Percentiles rank a stretch among this genome's conserved stretches.
Evolutionary conservation across 2,888 invertebrate species (phyloP).

Genomic region (Epistrophe grossulariae): DNA sequence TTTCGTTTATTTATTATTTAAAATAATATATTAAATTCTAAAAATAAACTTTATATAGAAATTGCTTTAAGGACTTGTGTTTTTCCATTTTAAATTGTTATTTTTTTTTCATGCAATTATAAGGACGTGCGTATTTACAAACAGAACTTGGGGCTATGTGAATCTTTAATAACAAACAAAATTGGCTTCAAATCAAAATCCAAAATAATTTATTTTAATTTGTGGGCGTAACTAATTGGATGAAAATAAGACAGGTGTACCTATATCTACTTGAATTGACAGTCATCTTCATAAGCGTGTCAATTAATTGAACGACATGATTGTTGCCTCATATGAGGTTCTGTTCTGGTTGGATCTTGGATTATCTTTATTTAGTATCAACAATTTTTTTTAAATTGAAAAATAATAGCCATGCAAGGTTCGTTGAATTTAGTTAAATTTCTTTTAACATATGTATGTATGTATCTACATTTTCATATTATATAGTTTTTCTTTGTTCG

Average conservation of each 20-base stretch:
- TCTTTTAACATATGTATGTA: not conserved
- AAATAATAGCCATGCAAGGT: conserved; percentile 55
- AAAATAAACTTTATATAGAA: conserved; percentile 9
- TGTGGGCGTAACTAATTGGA: conserved; percentile 34
- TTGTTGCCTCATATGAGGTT: conserved; percentile 24
- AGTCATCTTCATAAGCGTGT: conserved; percentile 37
- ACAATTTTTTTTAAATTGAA: conserved; percentile 44
- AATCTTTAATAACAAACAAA: not conserved
- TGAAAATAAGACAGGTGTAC: not conserved
- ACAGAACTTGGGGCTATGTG: not conserved
- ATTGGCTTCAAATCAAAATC: conserved; percentile 48
- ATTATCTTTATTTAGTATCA: conserved; percentile 48
- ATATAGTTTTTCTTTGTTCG: conserved; percentile 16
- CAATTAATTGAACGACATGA: conserved; percentile 37
- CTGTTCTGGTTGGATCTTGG: not conserved
- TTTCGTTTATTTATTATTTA: conserved; percentile 6
- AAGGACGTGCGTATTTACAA: not conserved
- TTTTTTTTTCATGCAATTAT: conserved; percentile 18
- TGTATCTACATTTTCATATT: too few relatives aligned
- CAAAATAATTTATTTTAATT: conserved; percentile 10
- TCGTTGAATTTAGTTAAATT: conserved; percentile 51
- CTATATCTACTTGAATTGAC: conserved; percentile 16
- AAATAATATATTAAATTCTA: not conserved
- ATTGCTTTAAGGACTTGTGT: conserved; percentile 13
- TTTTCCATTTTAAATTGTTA: not conserved